Evolutionary conservation across 2,797 vertebrate species (phyloP).

Genomic region (Sebastes cheni): DNA sequence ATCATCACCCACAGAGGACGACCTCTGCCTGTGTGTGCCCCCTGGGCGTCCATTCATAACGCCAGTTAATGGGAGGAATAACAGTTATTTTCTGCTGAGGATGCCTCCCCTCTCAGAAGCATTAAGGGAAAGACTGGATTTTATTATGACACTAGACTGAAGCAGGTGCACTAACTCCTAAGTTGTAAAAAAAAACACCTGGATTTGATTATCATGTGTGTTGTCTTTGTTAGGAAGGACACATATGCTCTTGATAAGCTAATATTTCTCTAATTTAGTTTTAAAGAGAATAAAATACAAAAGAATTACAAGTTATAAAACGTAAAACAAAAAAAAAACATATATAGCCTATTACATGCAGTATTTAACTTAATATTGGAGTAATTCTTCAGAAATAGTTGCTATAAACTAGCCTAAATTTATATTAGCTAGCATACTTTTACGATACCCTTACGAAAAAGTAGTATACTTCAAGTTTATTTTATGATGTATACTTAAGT

Average conservation of each 20-base stretch:
- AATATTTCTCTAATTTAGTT: neutral
- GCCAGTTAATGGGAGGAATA: slow-evolving; percentile 53
- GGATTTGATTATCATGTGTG: neutral
- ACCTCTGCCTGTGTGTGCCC: slow-evolving; percentile 29
- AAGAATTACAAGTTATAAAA: fast-evolving
- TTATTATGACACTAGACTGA: neutral
- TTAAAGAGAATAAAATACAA: neutral
- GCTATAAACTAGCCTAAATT: neutral
- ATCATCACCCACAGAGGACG: slow-evolving; percentile 28
- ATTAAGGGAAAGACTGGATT: neutral
- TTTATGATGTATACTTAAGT: no score
- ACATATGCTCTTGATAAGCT: neutral
- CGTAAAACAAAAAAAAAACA: fast-evolving
- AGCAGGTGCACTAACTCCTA: slow-evolving; percentile 49
- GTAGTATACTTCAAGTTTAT: no score
- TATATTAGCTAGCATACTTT: neutral
- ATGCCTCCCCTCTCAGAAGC: slow-evolving; percentile 10
- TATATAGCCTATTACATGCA: neutral
- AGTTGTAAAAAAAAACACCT: neutral
- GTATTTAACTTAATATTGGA: neutral
- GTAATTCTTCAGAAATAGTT: neutral
- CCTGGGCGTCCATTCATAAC: slow-evolving; percentile 43
- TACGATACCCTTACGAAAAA: no score
- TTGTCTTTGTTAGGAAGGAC: neutral
- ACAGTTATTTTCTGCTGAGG: slow-evolving; percentile 45